These are phyloP conservation scores for Rana temporaria DNA, from an alignment of 2,113 vertebrate genomes.

Conservation along the genomic window DNA sequence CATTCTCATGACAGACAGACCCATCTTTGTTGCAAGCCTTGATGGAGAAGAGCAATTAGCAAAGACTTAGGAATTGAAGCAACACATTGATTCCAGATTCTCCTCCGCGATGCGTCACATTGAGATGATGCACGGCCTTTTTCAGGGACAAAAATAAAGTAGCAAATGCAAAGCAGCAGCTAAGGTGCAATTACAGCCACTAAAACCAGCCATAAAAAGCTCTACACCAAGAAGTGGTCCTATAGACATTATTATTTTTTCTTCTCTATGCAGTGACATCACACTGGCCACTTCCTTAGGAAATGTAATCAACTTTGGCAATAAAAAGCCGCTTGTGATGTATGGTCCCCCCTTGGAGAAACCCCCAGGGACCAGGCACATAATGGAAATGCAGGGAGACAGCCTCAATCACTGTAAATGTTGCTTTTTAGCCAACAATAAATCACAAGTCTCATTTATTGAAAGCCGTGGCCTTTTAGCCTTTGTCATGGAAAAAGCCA, in stretches of 20 bases:
- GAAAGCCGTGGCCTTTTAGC: not conserved
- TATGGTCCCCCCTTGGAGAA: constrained; percentile 1
- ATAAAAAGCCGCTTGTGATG: constrained; percentile 40
- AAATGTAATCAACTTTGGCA: constrained; percentile 49
- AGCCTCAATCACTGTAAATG: constrained; percentile 36
- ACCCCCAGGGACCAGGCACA: constrained; percentile 30
- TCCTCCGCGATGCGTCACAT: not conserved
- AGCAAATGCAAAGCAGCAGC: not conserved
- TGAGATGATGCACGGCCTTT: not conserved
- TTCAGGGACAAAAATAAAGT: not conserved
- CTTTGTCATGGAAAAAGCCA: constrained; percentile 6
- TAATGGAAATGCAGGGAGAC: constrained; percentile 30
- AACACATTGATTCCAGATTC: not conserved
- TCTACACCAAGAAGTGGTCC: not conserved
- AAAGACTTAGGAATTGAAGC: not conserved
- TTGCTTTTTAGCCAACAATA: constrained; percentile 42
- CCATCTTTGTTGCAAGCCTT: not conserved
- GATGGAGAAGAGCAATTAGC: not conserved
- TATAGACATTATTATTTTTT: constrained; percentile 9
- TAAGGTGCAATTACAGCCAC: not conserved
- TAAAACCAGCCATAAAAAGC: constrained; percentile 16
- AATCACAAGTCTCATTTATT: constrained; percentile 39
- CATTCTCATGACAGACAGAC: too few relatives aligned
- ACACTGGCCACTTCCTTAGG: constrained; percentile 12
- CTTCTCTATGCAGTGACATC: constrained; percentile 21